These are phyloP conservation scores for Triplophysa yarkandensis DNA, from an alignment of 2,797 vertebrate genomes.

Conservation along the genomic window DNA sequence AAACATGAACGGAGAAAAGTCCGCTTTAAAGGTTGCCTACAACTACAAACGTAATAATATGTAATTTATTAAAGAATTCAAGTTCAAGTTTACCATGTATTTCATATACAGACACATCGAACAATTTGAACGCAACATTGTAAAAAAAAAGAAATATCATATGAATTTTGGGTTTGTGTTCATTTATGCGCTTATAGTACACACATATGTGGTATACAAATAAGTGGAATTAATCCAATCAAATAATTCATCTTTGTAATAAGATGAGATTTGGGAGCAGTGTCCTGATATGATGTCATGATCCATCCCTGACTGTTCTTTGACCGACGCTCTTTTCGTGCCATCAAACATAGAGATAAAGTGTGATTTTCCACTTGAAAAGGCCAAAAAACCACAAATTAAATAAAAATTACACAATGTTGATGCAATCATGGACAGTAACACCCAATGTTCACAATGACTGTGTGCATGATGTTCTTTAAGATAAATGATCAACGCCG, in stretches of 20 bases:
- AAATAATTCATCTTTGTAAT: too few relatives aligned
- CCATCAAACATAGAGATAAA: not conserved
- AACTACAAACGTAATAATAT: conserved; percentile 45
- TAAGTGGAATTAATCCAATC: too few relatives aligned
- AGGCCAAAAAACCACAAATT: not conserved
- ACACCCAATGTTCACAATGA: conserved; percentile 18
- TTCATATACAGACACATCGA: too few relatives aligned
- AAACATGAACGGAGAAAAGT: conserved; percentile 52
- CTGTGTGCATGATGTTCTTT: conserved; percentile 29
- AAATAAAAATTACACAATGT: conserved; percentile 8
- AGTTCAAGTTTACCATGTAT: too few relatives aligned
- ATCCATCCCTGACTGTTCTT: not conserved
- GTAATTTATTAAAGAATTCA: too few relatives aligned
- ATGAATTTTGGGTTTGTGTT: too few relatives aligned
- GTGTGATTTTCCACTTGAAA: conserved; percentile 1
- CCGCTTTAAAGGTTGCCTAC: conserved; percentile 6
- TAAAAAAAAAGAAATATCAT: too few relatives aligned
- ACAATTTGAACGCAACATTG: too few relatives aligned
- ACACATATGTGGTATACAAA: too few relatives aligned
- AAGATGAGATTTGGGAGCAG: too few relatives aligned
- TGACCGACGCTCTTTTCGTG: not conserved
- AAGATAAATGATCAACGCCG: conserved; percentile 35
- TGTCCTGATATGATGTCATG: too few relatives aligned
- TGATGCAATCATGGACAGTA: conserved; percentile 25
- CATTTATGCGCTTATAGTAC: too few relatives aligned